These are phyloP conservation scores for Teleogryllus oceanicus DNA, from an alignment of 2,888 invertebrate species.

Conservation along the genomic window DNA sequence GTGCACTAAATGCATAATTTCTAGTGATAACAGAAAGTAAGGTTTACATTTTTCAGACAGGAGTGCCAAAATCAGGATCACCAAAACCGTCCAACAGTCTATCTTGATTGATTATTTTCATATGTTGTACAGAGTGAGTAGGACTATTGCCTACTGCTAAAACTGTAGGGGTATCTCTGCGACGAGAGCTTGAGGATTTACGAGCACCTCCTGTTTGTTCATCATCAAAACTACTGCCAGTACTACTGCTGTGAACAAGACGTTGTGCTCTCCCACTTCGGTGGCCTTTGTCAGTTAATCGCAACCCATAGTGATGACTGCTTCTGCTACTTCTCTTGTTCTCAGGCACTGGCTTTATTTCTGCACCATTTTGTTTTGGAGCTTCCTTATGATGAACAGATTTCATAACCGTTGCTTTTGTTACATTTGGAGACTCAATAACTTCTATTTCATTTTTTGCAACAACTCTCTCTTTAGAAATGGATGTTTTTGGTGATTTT, in stretches of 20 bases:
- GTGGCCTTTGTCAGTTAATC: slow-evolving; percentile 32
- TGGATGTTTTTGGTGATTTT: background rate
- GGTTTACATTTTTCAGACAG: slow-evolving; percentile 49
- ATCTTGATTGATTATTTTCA: slow-evolving; percentile 23
- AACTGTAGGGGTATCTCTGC: slow-evolving; percentile 22
- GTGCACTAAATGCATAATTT: slow-evolving; percentile 3
- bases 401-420: background rate
- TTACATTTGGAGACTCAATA: background rate
- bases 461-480: background rate
- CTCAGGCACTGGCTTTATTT: slow-evolving; percentile 5
- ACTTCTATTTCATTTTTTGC: background rate
- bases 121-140: slow-evolving; percentile 24
- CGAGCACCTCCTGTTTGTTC: slow-evolving; percentile 25
- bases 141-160: slow-evolving; percentile 32
- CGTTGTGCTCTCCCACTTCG: slow-evolving; percentile 35
- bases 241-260: slow-evolving; percentile 31
- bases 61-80: slow-evolving; percentile 66
- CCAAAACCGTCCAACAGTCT: slow-evolving; percentile 54
- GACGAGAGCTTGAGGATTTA: slow-evolving; percentile 21
- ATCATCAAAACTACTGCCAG: slow-evolving; percentile 32
- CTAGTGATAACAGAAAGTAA: background rate
- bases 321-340: slow-evolving; percentile 21
- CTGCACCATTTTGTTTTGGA: background rate
- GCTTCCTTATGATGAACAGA: slow-evolving; percentile 2
- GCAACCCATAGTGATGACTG: slow-evolving; percentile 25